Conservation (phyloP, 2,888 invertebrate genomes). For the Pristionchus japonicus region DNA sequence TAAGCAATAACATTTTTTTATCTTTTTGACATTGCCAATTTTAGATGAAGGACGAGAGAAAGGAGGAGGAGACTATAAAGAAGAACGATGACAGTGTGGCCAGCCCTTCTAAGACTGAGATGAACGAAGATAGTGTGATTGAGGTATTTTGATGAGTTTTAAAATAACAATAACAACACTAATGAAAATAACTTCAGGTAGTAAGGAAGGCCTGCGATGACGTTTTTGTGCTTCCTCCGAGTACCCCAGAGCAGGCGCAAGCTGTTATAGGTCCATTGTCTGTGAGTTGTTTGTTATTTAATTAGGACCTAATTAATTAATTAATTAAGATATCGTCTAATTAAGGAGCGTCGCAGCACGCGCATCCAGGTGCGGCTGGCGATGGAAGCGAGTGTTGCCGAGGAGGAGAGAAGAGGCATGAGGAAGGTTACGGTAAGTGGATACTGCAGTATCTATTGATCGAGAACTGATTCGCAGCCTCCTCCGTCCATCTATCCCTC, state of each 20-base stretch:
- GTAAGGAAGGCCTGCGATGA: neutral
- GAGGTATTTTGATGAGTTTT: neutral
- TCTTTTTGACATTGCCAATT: too few relatives aligned
- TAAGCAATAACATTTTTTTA: too few relatives aligned
- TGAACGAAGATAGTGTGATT: neutral
- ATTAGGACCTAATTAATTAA: neutral
- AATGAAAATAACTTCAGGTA: neutral
- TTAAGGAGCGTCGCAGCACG: constrained; percentile 11
- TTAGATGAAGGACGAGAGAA: neutral
- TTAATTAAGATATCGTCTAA: neutral
- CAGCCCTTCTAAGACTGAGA: neutral
- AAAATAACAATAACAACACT: neutral
- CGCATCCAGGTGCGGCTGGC: constrained; percentile 3
- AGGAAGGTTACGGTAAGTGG: neutral
- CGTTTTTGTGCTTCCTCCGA: neutral
- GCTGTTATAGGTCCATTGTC: neutral
- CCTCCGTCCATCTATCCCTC: neutral
- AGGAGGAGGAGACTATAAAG: neutral
- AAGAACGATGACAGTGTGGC: neutral
- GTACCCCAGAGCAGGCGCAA: neutral
- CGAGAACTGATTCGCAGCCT: too few relatives aligned
- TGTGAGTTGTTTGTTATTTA: neutral
- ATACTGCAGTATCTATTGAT: too few relatives aligned
- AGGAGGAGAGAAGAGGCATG: neutral
- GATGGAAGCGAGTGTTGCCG: neutral